phyloP scores from a whole-genome alignment of 2,888 invertebrate species.

The Tiliacea aurago region DNA sequence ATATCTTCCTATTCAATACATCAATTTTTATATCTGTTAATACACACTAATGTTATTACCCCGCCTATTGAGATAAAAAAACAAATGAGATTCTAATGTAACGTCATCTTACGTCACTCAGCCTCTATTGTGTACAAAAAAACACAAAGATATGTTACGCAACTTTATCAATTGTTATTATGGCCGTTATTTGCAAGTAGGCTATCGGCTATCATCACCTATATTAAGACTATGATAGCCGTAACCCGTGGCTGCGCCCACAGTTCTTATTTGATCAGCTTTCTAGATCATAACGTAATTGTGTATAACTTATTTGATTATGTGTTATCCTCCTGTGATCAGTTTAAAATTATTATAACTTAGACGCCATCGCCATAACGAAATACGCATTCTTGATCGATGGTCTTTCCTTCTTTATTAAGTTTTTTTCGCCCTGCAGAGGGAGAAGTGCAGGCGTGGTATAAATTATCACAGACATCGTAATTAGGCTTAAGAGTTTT shows the following conservation, averaged over 20 bases:
- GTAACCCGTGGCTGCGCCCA: conserved; percentile 50
- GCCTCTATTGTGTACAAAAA: conserved; percentile 46
- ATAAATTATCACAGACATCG: not conserved
- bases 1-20: too few species aligned
- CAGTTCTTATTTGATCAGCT: conserved; percentile 48
- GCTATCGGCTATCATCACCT: conserved; percentile 62
- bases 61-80: conserved; percentile 36
- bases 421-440: not conserved
- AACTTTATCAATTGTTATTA: conserved; percentile 63
- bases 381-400: not conserved
- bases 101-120: conserved; percentile 55
- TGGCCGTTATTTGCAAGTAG: conserved; percentile 58
- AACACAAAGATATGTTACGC: conserved; percentile 46
- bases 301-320: conserved; percentile 29
- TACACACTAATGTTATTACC: conserved; percentile 33
- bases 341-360: conserved; percentile 25
- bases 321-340: conserved; percentile 18
- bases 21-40: conserved; percentile 14
- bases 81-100: conserved; percentile 40
- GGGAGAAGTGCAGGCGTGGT: not conserved
- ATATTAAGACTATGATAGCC: conserved; percentile 48
- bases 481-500: not conserved
- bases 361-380: conserved; percentile 1
- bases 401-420: not conserved
- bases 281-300: conserved; percentile 54